A percentile compares a stretch with the other conserved stretches of the same genome.
Evolutionary conservation across 2,113 vertebrate genomes (phyloP).

Genomic region (Siphamia tubifer): DNA sequence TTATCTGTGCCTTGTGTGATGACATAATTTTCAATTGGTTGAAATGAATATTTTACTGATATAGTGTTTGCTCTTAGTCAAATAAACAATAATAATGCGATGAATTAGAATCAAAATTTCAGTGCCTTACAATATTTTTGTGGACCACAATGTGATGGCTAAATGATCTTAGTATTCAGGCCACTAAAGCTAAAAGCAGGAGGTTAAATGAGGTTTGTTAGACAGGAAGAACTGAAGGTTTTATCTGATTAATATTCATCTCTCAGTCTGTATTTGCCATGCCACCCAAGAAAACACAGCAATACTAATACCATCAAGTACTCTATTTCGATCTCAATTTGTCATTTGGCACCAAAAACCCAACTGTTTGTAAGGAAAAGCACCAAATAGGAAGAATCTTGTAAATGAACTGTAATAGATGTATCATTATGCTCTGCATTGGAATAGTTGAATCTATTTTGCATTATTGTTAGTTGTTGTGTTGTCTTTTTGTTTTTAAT

Average conservation of each 20-base stretch:
- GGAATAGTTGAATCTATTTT: slow-evolving; percentile 73
- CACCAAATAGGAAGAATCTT: slow-evolving; percentile 70
- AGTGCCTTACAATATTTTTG: slow-evolving; percentile 76
- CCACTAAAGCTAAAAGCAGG: slow-evolving; percentile 23
- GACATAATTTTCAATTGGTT: slow-evolving; percentile 42
- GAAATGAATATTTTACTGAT: neutral
- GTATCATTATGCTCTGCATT: slow-evolving; percentile 74
- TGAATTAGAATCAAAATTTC: slow-evolving; percentile 65
- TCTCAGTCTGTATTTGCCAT: slow-evolving; percentile 78
- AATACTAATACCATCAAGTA: slow-evolving; percentile 40
- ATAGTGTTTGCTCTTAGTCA: neutral
- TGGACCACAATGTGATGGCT: slow-evolving; percentile 50
- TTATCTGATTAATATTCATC: neutral
- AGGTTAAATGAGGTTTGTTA: neutral
- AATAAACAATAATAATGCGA: slow-evolving; percentile 4
- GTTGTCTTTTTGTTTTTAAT: slow-evolving; percentile 61
- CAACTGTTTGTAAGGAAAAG: slow-evolving; percentile 71
- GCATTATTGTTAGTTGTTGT: slow-evolving; percentile 72
- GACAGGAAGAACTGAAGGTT: neutral
- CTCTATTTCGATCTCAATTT: slow-evolving; percentile 38
- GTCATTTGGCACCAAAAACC: slow-evolving; percentile 53
- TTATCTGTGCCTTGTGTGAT: slow-evolving; percentile 75
- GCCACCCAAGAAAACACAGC: slow-evolving; percentile 14
- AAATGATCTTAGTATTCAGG: slow-evolving; percentile 20
- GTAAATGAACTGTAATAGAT: slow-evolving; percentile 75